Percentiles rank a stretch among this genome's conserved stretches.
Conservation (phyloP, 2,113 vertebrate species). For the Corvus cornix region DNA sequence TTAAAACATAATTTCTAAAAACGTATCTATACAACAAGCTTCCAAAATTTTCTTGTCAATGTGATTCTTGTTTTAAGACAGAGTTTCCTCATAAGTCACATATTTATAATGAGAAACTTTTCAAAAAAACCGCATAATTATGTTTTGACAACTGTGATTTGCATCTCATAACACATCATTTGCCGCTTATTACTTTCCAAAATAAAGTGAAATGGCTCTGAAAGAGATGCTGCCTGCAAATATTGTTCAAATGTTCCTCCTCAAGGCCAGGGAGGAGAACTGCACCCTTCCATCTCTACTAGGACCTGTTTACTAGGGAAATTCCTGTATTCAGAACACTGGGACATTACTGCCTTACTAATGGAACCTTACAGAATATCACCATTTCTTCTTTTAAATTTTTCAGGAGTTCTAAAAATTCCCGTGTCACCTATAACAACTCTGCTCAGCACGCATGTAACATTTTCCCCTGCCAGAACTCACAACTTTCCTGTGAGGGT, state of each 20-base stretch:
- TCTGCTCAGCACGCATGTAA: background rate
- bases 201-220: background rate
- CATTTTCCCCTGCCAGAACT: background rate
- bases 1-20: background rate
- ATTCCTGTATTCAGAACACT: background rate
- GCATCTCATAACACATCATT: background rate
- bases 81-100: background rate
- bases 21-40: background rate
- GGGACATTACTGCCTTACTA: background rate
- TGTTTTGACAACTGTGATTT: background rate
- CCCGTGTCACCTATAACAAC: background rate
- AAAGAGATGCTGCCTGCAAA: background rate
- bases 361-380: background rate
- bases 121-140: background rate
- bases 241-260: constrained; percentile 35
- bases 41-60: background rate
- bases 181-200: background rate
- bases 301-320: background rate
- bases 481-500: background rate
- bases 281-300: background rate
- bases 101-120: background rate
- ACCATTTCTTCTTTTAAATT: background rate
- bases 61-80: background rate
- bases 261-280: constrained; percentile 24
- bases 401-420: background rate